phyloP scores from a whole-genome alignment of 2,888 invertebrate genomes.

The Drosophila anomelani region DNA sequence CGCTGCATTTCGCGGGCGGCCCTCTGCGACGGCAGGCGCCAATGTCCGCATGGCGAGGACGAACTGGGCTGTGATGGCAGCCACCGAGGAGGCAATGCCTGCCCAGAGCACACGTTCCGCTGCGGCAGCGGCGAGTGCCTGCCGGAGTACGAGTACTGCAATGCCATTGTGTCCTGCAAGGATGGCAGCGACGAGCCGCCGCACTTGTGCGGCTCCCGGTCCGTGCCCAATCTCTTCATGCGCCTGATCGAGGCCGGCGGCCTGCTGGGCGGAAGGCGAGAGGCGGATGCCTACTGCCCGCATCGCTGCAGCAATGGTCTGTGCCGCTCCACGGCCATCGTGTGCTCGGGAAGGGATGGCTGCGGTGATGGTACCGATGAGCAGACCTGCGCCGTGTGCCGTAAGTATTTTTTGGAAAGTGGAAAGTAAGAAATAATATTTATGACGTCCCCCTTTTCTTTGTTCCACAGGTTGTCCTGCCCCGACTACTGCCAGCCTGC shows the following conservation, averaged over 20 bases:
- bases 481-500: conserved; percentile 69
- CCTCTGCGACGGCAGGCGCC: conserved; percentile 91
- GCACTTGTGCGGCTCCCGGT: conserved; percentile 88
- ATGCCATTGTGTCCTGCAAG: conserved; percentile 93
- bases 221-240: conserved; percentile 84
- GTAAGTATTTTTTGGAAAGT: conserved; percentile 87
- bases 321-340: conserved; percentile 94
- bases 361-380: conserved; percentile 97
- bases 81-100: conserved; percentile 85
- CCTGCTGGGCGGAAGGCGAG: conserved; percentile 68
- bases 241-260: conserved; percentile 81
- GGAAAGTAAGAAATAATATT: too few species aligned
- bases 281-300: conserved; percentile 87
- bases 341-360: conserved; percentile 95
- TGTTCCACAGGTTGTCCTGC: conserved; percentile 86
- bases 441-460: not conserved
- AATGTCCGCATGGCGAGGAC: conserved; percentile 92
- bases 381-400: conserved; percentile 92
- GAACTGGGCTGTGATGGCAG: conserved; percentile 88
- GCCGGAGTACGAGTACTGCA: conserved; percentile 96
- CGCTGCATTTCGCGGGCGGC: conserved; percentile 91
- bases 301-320: conserved; percentile 94
- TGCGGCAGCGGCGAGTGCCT: conserved; percentile 94
- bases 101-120: conserved; percentile 93
- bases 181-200: conserved; percentile 96